phyloP scores from a whole-genome alignment of 1,140 invertebrate genomes.

The Drosophila sturtevanti region DNA sequence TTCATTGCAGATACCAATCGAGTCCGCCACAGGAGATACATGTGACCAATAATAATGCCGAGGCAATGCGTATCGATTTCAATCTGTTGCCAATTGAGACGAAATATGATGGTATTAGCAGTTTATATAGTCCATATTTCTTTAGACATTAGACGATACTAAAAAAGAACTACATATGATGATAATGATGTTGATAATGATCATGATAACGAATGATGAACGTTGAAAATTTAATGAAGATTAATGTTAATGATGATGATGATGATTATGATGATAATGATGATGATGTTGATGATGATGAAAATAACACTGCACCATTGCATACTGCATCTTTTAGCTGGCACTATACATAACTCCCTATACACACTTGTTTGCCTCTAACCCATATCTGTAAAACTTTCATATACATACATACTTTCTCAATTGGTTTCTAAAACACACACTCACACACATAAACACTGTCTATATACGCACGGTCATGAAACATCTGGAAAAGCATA shows the following conservation, averaged over 20 bases:
- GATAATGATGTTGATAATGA: not conserved
- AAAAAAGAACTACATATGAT: constrained; percentile 3
- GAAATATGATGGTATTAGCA: constrained; percentile 82
- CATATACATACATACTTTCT: not conserved
- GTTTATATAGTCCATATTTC: constrained; percentile 81
- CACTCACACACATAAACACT: not conserved
- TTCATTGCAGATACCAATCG: constrained; percentile 62
- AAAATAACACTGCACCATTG: not conserved
- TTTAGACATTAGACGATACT: constrained; percentile 64
- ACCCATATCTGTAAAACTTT: too few relatives aligned
- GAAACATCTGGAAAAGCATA: not conserved
- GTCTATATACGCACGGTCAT: not conserved
- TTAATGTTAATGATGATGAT: constrained; percentile 3
- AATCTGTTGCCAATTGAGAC: constrained; percentile 70
- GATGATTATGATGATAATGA: not conserved
- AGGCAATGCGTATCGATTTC: constrained; percentile 78
- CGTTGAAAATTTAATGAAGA: not conserved
- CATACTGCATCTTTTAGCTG: not conserved
- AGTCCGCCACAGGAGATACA: constrained; percentile 64
- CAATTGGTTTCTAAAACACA: not conserved
- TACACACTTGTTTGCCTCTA: not conserved
- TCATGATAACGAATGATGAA: too few relatives aligned
- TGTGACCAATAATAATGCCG: constrained; percentile 71
- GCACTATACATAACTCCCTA: not conserved
- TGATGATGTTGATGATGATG: constrained; percentile 2